Conservation (phyloP, 2,113 vertebrate genomes). For the Bettongia penicillata region DNA sequence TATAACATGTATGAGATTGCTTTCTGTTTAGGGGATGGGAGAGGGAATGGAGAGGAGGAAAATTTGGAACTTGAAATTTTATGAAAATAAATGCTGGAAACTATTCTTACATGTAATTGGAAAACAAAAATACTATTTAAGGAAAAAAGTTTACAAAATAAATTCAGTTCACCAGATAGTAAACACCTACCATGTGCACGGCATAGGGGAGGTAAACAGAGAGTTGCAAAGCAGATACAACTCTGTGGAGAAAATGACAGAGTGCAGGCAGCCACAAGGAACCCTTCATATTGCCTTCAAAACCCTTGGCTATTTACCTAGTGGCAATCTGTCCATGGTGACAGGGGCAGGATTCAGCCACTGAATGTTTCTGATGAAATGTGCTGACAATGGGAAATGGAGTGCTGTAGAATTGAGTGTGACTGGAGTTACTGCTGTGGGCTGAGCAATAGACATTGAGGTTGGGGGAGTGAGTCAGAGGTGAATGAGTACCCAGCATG, state of each 20-base stretch:
- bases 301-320: not conserved
- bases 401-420: not conserved
- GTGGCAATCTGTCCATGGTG: not conserved
- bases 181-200: not conserved
- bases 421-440: not conserved
- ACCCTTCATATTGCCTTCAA: not conserved
- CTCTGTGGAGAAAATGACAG: not conserved
- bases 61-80: no score
- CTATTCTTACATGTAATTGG: no score
- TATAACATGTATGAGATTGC: no score
- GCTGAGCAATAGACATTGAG: not conserved
- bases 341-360: not conserved
- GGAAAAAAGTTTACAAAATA: not conserved
- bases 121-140: no score
- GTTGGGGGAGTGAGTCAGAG: not conserved
- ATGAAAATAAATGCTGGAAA: no score
- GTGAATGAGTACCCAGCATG: not conserved
- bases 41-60: no score
- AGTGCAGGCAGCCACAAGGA: not conserved
- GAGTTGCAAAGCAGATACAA: not conserved
- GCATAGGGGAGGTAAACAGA: not conserved
- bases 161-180: not conserved
- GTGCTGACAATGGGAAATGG: not conserved
- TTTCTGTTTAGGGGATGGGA: no score
- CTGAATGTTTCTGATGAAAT: not conserved